phyloP scores from a whole-genome alignment of 1,140 invertebrate species.

The Caenorhabditis tropicalis region DNA sequence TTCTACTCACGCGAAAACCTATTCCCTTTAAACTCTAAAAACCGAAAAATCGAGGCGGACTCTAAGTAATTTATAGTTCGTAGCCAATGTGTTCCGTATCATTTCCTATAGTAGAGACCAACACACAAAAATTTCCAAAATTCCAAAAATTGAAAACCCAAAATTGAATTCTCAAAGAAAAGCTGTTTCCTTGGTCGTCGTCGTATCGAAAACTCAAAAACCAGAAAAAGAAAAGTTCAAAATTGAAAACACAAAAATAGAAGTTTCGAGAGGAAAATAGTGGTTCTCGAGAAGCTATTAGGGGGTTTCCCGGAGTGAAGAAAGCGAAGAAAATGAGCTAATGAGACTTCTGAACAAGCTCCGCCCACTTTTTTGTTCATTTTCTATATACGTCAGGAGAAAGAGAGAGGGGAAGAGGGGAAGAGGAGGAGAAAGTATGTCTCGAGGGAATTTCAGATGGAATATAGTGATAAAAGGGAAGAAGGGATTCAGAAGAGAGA shows the following conservation, averaged over 20 bases:
- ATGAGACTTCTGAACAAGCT: background rate
- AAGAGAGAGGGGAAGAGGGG: background rate
- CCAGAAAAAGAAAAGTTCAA: background rate
- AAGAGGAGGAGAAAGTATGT: background rate
- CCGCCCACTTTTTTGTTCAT: background rate
- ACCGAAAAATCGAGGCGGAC: too few relatives aligned
- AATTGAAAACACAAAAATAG: background rate
- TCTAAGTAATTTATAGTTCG: too few relatives aligned
- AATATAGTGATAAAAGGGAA: background rate
- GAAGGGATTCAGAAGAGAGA: too few relatives aligned
- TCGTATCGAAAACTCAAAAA: too few relatives aligned
- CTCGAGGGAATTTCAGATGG: background rate
- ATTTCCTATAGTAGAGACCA: too few relatives aligned
- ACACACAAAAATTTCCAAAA: too few relatives aligned
- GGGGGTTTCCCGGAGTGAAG: background rate
- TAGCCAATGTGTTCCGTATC: too few relatives aligned
- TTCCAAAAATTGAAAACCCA: too few relatives aligned
- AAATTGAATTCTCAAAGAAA: too few relatives aligned
- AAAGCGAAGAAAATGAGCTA: background rate
- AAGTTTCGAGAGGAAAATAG: background rate
- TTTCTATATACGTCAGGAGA: background rate
- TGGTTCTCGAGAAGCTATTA: background rate
- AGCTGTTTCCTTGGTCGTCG: too few relatives aligned
- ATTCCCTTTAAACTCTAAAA: too few relatives aligned
- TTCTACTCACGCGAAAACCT: too few relatives aligned